A percentile compares a stretch with the other conserved stretches of the same genome.
These are phyloP conservation scores for Oreotragus oreotragus DNA, from an alignment of 2,113 vertebrate species.

Conservation along the genomic window DNA sequence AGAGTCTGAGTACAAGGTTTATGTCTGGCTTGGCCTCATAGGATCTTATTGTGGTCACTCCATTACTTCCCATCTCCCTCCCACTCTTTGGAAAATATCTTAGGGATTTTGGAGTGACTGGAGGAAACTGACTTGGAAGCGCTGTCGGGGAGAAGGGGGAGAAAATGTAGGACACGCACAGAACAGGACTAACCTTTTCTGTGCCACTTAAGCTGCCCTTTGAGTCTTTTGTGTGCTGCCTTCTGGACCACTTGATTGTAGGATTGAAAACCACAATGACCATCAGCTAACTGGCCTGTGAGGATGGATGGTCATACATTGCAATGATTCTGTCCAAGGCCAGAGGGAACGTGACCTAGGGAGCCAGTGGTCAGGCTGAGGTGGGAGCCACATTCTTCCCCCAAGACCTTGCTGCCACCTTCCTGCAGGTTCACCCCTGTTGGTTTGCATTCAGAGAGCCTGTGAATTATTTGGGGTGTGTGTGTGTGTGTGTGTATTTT, in stretches of 20 bases:
- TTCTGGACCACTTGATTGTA: background rate
- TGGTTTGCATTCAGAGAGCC: background rate
- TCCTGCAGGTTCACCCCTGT: background rate
- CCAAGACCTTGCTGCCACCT: background rate
- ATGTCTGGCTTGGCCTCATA: background rate
- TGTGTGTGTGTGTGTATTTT: background rate
- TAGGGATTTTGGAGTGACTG: background rate
- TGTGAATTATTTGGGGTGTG: background rate
- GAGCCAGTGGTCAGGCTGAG: background rate
- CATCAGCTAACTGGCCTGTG: background rate
- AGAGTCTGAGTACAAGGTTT: background rate
- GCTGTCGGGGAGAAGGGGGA: background rate
- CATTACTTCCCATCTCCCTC: background rate
- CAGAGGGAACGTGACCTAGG: background rate
- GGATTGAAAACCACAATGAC: background rate
- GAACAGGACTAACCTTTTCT: background rate
- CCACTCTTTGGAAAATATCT: background rate
- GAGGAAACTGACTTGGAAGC: background rate
- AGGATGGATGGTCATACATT: background rate
- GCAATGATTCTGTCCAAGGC: background rate
- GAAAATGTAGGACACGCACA: background rate
- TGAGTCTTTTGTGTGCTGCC: background rate
- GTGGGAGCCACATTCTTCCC: background rate
- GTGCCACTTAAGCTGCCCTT: background rate
- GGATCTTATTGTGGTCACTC: background rate